Conservation (phyloP, 2,113 vertebrate species). For the Corythaixoides concolor region DNA sequence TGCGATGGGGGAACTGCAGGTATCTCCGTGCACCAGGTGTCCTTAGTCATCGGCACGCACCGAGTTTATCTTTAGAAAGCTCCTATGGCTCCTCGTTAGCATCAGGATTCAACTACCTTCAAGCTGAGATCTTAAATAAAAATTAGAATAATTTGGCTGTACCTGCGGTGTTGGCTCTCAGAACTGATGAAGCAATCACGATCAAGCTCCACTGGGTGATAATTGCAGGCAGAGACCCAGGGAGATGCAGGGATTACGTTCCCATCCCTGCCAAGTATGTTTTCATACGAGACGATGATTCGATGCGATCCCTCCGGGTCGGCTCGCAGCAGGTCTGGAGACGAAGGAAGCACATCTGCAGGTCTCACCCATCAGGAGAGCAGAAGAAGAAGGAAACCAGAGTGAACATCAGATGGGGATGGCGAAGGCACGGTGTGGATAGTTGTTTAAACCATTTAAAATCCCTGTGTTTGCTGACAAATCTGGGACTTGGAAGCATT, state of each 20-base stretch:
- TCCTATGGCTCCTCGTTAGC: not conserved
- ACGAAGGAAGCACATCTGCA: not conserved
- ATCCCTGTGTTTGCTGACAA: not conserved
- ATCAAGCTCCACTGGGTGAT: not conserved
- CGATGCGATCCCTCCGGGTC: rapidly evolving
- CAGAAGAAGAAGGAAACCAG: not conserved
- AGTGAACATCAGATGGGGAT: not conserved
- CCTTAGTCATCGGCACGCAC: rapidly evolving
- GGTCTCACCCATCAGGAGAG: not conserved
- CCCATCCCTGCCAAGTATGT: not conserved
- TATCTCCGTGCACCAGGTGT: not conserved
- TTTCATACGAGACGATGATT: not conserved
- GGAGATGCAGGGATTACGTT: not conserved
- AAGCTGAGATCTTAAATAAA: not conserved
- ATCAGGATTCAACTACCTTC: not conserved
- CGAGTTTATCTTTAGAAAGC: not conserved
- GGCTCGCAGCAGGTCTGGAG: not conserved
- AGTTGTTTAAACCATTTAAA: not conserved
- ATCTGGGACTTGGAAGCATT: not conserved
- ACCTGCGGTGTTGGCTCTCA: not conserved
- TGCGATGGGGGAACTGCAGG: rapidly evolving
- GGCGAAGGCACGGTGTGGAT: rapidly evolving
- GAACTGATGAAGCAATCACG: not conserved
- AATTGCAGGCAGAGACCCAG: not conserved
- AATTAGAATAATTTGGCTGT: not conserved